phyloP scores from a whole-genome alignment of 2,888 invertebrate genomes.

The Chloroclysta siterata region DNA sequence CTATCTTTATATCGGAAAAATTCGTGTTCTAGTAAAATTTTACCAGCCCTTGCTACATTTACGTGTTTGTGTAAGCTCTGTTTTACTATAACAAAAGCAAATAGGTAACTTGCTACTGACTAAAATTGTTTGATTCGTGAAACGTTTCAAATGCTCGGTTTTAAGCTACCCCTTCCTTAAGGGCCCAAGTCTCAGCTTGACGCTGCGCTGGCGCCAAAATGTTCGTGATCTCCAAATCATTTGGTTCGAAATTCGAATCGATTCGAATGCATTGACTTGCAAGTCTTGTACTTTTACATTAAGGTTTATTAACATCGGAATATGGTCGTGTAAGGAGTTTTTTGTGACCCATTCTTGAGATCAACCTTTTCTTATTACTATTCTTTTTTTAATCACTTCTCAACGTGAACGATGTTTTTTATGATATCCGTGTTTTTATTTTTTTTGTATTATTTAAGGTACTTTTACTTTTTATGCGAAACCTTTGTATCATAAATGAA shows the following conservation, averaged over 20 bases:
- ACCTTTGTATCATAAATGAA: not conserved
- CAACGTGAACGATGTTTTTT: conserved; percentile 19
- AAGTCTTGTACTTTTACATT: conserved; percentile 20
- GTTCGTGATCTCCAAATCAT: conserved; percentile 27
- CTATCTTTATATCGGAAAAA: no score
- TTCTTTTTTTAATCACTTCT: conserved; percentile 24
- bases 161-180: conserved; percentile 13
- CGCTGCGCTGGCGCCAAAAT: conserved; percentile 58
- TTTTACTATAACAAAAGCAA: no score
- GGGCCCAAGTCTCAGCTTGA: conserved; percentile 50
- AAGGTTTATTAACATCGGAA: conserved; percentile 27
- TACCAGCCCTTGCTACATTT: no score
- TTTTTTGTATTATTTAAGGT: not conserved
- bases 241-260: conserved; percentile 32
- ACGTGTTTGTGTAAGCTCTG: no score
- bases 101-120: no score
- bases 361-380: conserved; percentile 22
- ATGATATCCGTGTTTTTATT: conserved; percentile 7
- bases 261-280: conserved; percentile 22
- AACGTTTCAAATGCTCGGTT: not conserved
- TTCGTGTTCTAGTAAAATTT: no score
- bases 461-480: conserved; percentile 10
- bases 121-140: not conserved
- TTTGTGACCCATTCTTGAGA: conserved; percentile 21
- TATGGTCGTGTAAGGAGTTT: conserved; percentile 21